Percentiles rank a stretch among this genome's conserved stretches.
These are phyloP conservation scores for Rhodophaea formosa DNA, from an alignment of 2,888 invertebrate genomes.

Conservation along the genomic window DNA sequence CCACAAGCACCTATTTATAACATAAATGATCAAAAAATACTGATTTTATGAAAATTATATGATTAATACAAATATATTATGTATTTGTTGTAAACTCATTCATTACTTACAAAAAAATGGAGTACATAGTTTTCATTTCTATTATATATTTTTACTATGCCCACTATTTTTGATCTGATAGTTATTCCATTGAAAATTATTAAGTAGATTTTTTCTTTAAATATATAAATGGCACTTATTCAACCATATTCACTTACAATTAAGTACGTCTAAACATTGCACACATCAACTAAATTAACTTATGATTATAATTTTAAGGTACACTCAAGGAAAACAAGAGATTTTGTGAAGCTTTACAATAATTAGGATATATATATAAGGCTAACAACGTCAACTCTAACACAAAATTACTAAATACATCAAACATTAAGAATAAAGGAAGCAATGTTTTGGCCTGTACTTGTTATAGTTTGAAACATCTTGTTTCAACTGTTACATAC, in stretches of 20 bases:
- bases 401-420: constrained; percentile 23
- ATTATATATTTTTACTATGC: too few relatives aligned
- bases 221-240: constrained; percentile 30
- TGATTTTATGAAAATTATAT: too few relatives aligned
- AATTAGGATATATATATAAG: constrained; percentile 4
- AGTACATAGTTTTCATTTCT: too few relatives aligned
- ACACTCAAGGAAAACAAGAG: constrained; percentile 8
- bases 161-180: neutral
- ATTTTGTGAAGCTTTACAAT: constrained; percentile 6
- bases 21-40: too few relatives aligned
- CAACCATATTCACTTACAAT: constrained; percentile 31
- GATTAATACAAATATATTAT: too few relatives aligned
- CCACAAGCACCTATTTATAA: too few relatives aligned
- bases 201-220: neutral
- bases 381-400: constrained; percentile 1
- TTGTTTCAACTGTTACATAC: too few relatives aligned
- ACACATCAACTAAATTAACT: constrained; percentile 31
- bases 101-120: too few relatives aligned
- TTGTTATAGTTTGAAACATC: neutral
- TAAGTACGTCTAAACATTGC: constrained; percentile 43
- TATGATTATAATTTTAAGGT: constrained; percentile 13
- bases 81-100: too few relatives aligned
- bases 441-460: neutral
- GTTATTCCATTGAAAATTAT: neutral
- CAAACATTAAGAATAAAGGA: constrained; percentile 18